Conservation (phyloP, 1,140 invertebrate genomes). For the Ceratosolen solmsi region DNA sequence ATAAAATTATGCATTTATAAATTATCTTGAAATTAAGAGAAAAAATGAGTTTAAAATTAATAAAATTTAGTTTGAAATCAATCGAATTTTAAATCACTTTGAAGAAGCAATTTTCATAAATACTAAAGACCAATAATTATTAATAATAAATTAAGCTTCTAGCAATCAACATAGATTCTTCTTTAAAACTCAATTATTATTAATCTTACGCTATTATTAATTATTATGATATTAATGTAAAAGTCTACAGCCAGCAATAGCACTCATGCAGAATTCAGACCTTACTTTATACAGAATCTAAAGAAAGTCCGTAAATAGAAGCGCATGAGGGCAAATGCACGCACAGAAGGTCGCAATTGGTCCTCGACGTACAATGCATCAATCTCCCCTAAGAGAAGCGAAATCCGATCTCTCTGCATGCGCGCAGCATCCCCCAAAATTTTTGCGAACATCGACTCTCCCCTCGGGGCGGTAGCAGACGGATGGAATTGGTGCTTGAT, state of each 20-base stretch:
- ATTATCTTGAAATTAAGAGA: too few species aligned
- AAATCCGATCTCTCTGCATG: slow-evolving; percentile 50
- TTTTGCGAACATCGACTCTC: slow-evolving; percentile 37
- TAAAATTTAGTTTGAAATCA: too few species aligned
- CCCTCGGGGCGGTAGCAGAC: not conserved
- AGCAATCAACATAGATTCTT: too few species aligned
- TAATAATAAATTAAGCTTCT: too few species aligned
- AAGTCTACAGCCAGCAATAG: too few species aligned
- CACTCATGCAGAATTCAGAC: not conserved
- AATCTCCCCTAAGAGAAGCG: slow-evolving; percentile 42
- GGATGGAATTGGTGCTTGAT: slow-evolving; percentile 68
- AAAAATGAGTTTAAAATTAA: too few species aligned
- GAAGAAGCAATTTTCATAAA: too few species aligned
- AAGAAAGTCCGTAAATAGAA: not conserved
- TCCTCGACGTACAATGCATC: not conserved
- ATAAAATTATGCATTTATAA: too few species aligned
- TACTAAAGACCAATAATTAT: too few species aligned
- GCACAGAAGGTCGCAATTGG: slow-evolving; percentile 5
- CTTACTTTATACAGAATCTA: not conserved
- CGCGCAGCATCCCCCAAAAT: slow-evolving; percentile 38
- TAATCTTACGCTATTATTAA: not conserved
- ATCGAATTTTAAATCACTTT: too few species aligned
- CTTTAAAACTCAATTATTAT: not conserved
- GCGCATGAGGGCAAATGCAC: too few species aligned
- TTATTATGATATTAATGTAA: too few species aligned